Percentiles rank a stretch among this genome's conserved stretches.
These are phyloP conservation scores for Amphiura filiformis DNA, from an alignment of 35 echinoderm and acorn worm species.

Conservation along the genomic window DNA sequence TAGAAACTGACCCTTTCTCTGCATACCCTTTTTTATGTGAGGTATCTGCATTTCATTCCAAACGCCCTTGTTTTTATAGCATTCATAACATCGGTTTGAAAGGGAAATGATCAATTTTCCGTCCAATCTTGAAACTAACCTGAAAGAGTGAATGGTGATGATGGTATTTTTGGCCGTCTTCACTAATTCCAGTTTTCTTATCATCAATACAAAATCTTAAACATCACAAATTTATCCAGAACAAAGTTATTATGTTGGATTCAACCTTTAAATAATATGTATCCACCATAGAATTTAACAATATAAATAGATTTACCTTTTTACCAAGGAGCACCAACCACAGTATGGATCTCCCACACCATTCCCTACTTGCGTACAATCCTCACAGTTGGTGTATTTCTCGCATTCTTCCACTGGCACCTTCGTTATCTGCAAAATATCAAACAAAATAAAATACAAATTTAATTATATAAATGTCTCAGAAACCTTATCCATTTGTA, in stretches of 20 bases:
- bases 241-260: no score
- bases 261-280: no score
- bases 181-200: background rate
- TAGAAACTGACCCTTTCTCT: no score
- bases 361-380: conserved; percentile 47
- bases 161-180: no score
- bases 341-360: conserved; percentile 85
- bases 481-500: background rate
- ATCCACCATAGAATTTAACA: no score
- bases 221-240: background rate
- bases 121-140: no score
- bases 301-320: conserved; percentile 44
- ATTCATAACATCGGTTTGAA: no score
- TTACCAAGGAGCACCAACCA: conserved; percentile 76
- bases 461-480: background rate
- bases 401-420: conserved; percentile 82
- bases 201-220: background rate
- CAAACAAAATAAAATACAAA: conserved; percentile 6
- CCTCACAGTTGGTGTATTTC: conserved; percentile 57
- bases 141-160: no score
- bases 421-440: conserved; percentile 62
- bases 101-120: no score
- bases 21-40: no score
- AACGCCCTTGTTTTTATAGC: no score
- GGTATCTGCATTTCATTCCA: no score